Base-by-base conservation (phyloP, 2,797 vertebrate species). In the Staurois parvus region DNA sequence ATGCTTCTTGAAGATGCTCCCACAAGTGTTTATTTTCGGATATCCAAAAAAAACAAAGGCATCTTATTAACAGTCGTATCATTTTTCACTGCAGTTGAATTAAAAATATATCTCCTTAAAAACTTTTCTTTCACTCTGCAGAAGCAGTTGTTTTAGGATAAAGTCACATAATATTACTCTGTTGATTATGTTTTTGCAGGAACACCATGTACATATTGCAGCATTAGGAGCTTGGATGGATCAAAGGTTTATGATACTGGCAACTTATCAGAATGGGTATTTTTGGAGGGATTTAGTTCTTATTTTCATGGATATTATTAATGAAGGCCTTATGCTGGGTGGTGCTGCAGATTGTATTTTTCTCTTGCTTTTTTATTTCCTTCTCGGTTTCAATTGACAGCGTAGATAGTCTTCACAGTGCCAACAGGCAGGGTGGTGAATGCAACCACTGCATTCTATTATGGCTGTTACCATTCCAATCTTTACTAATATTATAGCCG, bases 201-300 rank as follows among this genome's bases (percentile, higher is more conserved):
- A 85, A 85, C 77, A 74, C 70, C 52, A 56, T 74, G 76, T 85
- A 79, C 70, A 29, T 29, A 56, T 26, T 74, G 59, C 37, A 74
- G 76, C 69, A 73, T 79, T 85, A 85, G 40, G 45, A 84, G 76
- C 72, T 75, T 79, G 70, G 77, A 85, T 79, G 76, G 77, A 80
- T 80, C 72, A 85, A 85, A 37, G 59, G 69, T 80, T 85, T 85
- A 80, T 74, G 29, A 85, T 85, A 80, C 77, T 80, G 77, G 70
- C 84, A 85, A 74, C 77, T 37, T 80, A 85, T 85, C 69, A 64
- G 70, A 80, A 85, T 80, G 24, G 70, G 59, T 85, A 80, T 85
- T 85, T 85, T 85, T 80, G 62, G 76, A 85, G 74, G 30, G 62
- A 85, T 85, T 79, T 85, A 19, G 37, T 79, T 70, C n/a, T 85